Conservation (phyloP, 2,797 vertebrate genomes). For the Spea hammondii region DNA sequence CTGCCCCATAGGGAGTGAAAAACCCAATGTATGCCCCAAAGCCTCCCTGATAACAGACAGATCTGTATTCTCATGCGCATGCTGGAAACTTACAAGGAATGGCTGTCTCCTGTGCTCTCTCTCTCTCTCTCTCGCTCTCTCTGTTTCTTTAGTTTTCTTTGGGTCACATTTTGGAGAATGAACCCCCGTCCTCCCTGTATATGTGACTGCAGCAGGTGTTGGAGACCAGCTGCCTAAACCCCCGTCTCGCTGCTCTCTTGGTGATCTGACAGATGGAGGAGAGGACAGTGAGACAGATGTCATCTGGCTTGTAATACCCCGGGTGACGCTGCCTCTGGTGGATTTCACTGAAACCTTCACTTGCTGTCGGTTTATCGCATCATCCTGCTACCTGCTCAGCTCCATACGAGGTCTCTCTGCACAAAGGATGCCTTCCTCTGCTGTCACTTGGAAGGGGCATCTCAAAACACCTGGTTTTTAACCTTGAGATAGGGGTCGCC, state of each 20-base stretch:
- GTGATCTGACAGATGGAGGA: conserved; percentile 27
- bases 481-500: no score
- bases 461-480: no score
- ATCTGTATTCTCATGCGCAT: no score
- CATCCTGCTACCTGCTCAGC: no score
- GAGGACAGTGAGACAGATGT: conserved; percentile 22
- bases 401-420: no score
- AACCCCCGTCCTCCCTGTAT: background rate
- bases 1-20: no score
- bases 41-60: no score
- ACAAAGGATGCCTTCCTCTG: no score
- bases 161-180: background rate
- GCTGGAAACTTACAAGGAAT: conserved; percentile 38
- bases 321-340: conserved; percentile 14
- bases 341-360: background rate
- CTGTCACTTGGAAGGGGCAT: no score
- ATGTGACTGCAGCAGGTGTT: conserved; percentile 24
- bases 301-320: background rate
- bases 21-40: no score
- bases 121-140: background rate
- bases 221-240: background rate
- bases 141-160: background rate
- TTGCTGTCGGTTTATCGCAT: no score
- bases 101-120: background rate
- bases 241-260: background rate